Conservation (phyloP, 1,140 invertebrate genomes). For the Lasaia peninsularis region DNA sequence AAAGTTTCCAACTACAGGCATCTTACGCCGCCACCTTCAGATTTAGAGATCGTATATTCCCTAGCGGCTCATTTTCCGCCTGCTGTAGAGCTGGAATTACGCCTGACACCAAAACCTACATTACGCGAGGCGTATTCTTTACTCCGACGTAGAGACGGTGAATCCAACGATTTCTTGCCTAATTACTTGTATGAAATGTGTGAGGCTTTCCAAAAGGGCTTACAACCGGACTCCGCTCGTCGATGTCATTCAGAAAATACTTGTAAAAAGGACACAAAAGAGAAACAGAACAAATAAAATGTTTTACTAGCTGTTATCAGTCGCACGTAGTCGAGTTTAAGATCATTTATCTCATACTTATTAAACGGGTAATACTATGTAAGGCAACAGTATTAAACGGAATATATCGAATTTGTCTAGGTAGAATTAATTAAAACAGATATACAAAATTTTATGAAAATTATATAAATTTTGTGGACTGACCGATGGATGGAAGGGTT, state of each 20-base stretch:
- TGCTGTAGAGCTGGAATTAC: conserved; percentile 62
- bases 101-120: conserved; percentile 62
- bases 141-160: conserved; percentile 62
- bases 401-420: too few species aligned
- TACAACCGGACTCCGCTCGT: conserved; percentile 48
- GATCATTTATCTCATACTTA: too few species aligned
- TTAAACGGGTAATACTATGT: too few species aligned
- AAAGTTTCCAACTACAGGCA: conserved; percentile 68
- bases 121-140: conserved; percentile 63
- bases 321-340: too few species aligned
- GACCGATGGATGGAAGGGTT: too few species aligned
- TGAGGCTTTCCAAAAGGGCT: conserved; percentile 60
- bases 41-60: conserved; percentile 69
- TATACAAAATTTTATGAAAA: too few species aligned
- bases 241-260: conserved; percentile 28
- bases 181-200: conserved; percentile 74
- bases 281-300: conserved; percentile 15
- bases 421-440: too few species aligned
- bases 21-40: conserved; percentile 61
- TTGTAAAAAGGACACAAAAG: conserved; percentile 11
- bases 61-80: conserved; percentile 67
- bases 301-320: too few species aligned
- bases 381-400: too few species aligned
- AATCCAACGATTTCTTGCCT: conserved; percentile 58
- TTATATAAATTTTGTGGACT: too few species aligned